Evolutionary conservation across 2,113 vertebrate genomes (phyloP).

Genomic region (Mesitornis unicolor): DNA sequence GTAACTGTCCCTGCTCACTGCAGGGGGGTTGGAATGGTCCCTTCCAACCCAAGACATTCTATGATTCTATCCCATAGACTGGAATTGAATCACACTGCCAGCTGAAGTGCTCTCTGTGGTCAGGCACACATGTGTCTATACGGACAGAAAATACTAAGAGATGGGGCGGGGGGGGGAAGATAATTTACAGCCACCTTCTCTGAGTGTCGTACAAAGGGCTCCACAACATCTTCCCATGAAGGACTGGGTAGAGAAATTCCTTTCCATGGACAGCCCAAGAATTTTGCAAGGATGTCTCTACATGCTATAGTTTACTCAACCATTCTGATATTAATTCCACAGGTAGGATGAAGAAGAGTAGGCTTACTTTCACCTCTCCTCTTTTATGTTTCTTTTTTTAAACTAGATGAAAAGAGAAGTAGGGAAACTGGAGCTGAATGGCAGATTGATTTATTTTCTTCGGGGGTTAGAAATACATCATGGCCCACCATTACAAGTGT

Average conservation of each 20-base stretch:
- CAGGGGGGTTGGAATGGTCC: too few species aligned
- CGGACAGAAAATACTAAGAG: background rate
- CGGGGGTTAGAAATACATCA: background rate
- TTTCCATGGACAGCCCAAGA: background rate
- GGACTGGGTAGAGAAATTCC: background rate
- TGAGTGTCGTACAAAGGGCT: background rate
- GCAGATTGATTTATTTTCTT: background rate
- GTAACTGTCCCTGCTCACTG: too few species aligned
- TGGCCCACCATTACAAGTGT: background rate
- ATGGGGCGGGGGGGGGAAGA: background rate
- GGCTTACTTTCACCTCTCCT: background rate
- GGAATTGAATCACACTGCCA: background rate
- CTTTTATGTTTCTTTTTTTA: background rate
- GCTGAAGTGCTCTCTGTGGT: background rate
- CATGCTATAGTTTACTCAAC: background rate
- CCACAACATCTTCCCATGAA: background rate
- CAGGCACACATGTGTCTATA: background rate
- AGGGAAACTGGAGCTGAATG: background rate
- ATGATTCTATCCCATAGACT: background rate
- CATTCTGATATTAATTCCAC: background rate
- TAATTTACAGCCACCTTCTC: background rate
- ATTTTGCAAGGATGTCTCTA: background rate
- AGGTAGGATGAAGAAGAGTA: background rate
- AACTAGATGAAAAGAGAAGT: background rate
- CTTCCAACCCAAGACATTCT: too few species aligned